Conservation (phyloP, 1,140 invertebrate genomes). For the Solenopsis fugax region DNA sequence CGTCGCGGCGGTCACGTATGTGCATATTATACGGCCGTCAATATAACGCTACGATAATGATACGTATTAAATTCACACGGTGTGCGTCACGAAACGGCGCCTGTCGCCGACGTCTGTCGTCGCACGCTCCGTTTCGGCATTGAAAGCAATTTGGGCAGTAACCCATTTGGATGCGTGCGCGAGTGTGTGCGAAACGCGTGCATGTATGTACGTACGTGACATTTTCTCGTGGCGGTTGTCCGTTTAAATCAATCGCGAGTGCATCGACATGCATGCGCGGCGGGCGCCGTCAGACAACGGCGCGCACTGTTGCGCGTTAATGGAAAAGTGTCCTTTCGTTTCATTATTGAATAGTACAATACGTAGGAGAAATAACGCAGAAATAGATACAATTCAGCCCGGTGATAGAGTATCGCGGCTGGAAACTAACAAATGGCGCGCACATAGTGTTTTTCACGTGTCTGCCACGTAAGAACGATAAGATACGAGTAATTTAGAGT, state of each 20-base stretch:
- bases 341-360: slow-evolving; percentile 16
- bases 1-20: slow-evolving; percentile 40
- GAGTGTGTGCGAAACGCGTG: neutral
- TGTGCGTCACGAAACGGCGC: slow-evolving; percentile 66
- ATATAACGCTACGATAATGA: slow-evolving; percentile 65
- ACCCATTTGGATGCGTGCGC: slow-evolving; percentile 19
- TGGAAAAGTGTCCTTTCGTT: slow-evolving; percentile 22
- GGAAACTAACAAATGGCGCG: neutral
- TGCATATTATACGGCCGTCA: slow-evolving; percentile 51
- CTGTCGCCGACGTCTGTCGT: slow-evolving; percentile 28
- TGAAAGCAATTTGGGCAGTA: slow-evolving; percentile 64
- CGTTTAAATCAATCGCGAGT: slow-evolving; percentile 35
- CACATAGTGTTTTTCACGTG: neutral
- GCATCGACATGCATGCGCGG: neutral
- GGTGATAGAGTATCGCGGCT: neutral
- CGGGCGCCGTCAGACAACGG: neutral
- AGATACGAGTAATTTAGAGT: neutral
- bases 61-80: slow-evolving; percentile 59
- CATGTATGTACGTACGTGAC: neutral
- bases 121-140: slow-evolving; percentile 47
- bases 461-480: neutral
- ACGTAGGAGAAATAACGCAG: neutral
- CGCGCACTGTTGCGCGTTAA: slow-evolving; percentile 8
- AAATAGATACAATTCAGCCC: slow-evolving; percentile 1
- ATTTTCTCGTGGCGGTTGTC: neutral